Percentiles rank a stretch among this genome's conserved stretches.
These are phyloP conservation scores for Marmota flaviventris DNA, from an alignment of 2,113 vertebrate species.

Conservation along the genomic window DNA sequence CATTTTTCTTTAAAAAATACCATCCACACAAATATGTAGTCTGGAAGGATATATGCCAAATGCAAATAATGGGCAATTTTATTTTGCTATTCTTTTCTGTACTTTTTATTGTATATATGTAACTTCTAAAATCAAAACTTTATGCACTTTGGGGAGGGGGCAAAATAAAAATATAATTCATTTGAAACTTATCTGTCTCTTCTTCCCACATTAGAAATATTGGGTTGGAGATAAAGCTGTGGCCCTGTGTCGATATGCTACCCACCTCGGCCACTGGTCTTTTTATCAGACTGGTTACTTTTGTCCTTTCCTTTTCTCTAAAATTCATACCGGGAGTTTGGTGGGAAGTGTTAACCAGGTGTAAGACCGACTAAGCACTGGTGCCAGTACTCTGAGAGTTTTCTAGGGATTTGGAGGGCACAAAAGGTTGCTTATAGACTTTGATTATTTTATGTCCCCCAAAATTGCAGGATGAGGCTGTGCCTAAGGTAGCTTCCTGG, in stretches of 20 bases:
- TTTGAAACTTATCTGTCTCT: neutral
- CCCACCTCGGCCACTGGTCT: neutral
- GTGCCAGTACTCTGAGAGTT: neutral
- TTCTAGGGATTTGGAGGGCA: neutral
- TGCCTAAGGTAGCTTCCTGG: neutral
- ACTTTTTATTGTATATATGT: neutral
- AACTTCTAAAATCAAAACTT: conserved; percentile 5
- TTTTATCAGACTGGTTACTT: neutral
- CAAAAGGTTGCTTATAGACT: neutral
- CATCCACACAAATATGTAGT: neutral
- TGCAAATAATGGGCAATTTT: neutral
- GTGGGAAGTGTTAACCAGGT: neutral
- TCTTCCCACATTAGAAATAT: neutral
- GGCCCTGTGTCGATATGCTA: no score
- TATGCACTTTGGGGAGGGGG: neutral
- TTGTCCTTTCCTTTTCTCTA: neutral
- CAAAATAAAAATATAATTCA: neutral
- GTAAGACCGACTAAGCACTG: neutral
- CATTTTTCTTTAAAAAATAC: neutral
- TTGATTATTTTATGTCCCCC: neutral
- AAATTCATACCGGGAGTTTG: neutral
- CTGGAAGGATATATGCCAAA: neutral
- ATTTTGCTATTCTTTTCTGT: neutral
- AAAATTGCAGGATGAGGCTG: neutral
- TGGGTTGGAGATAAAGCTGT: neutral